Conservation (phyloP, 2,797 vertebrate species). For the Nasua narica region DNA sequence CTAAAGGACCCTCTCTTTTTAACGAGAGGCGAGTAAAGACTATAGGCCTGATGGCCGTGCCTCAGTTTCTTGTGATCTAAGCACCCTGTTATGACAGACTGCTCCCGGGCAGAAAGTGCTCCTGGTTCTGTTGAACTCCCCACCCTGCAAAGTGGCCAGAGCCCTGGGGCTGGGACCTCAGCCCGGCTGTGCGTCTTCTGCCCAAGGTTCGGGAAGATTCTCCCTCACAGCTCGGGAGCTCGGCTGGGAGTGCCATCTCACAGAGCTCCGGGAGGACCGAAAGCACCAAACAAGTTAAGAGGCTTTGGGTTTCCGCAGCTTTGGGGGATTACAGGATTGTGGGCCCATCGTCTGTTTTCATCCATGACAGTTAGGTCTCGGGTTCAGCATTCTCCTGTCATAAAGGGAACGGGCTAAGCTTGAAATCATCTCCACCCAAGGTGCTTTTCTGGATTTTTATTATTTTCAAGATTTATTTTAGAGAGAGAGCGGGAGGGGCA, state of each 20-base stretch:
- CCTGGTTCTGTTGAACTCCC: not conserved
- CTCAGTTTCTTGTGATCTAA: not conserved
- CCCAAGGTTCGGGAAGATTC: not conserved
- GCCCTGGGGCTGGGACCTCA: not conserved
- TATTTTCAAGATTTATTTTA: not conserved
- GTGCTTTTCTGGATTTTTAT: not conserved
- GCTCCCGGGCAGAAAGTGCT: not conserved
- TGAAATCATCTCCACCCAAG: not conserved
- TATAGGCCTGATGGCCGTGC: not conserved
- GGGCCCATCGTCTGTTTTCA: slow-evolving; percentile 30
- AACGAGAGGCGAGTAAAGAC: not conserved
- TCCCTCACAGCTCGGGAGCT: not conserved
- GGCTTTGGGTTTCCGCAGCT: slow-evolving; percentile 47
- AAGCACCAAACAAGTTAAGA: slow-evolving; percentile 35
- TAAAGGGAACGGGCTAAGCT: not conserved
- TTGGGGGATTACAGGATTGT: slow-evolving; percentile 52
- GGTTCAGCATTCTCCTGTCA: not conserved
- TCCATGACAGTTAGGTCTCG: slow-evolving; percentile 21
- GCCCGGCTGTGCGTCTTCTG: not conserved
- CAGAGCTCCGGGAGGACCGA: not conserved
- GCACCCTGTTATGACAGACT: not conserved
- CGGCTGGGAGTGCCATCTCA: not conserved
- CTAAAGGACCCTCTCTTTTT: not conserved
- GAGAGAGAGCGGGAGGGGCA: not conserved
- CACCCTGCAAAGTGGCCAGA: not conserved